phyloP scores from a whole-genome alignment of 1,140 invertebrate species.

The Drosophila orena region DNA sequence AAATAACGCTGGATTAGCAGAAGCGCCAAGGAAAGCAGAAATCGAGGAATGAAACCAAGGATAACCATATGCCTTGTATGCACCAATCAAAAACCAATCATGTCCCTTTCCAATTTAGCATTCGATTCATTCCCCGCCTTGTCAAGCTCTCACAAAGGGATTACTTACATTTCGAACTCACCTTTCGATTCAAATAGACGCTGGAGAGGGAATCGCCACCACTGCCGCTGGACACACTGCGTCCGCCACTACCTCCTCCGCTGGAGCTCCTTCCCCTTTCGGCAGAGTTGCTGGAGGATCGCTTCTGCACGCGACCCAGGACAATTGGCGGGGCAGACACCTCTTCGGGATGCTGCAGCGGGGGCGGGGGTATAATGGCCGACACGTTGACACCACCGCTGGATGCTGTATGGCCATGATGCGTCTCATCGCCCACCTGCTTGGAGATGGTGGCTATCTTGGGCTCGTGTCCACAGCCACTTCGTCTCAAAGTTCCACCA shows the following conservation, averaged over 20 bases:
- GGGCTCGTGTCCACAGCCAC: constrained; percentile 58
- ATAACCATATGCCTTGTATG: neutral
- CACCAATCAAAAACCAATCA: constrained; percentile 14
- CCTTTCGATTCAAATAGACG: constrained; percentile 82
- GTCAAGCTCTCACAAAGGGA: constrained; percentile 59
- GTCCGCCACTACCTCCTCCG: constrained; percentile 37
- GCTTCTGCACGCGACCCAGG: constrained; percentile 73
- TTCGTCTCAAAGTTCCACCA: constrained; percentile 39
- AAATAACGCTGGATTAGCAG: constrained; percentile 14
- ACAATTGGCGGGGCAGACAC: constrained; percentile 72
- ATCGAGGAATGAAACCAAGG: constrained; percentile 44
- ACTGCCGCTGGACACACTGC: constrained; percentile 32
- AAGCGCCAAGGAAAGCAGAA: neutral
- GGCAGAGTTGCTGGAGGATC: constrained; percentile 56
- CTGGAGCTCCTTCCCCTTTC: constrained; percentile 27
- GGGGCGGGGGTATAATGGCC: constrained; percentile 63
- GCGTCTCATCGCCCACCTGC: constrained; percentile 77
- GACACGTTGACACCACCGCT: constrained; percentile 52
- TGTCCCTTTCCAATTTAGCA: constrained; percentile 17
- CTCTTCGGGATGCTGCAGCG: constrained; percentile 72
- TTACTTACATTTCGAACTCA: constrained; percentile 84
- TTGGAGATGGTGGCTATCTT: constrained; percentile 83
- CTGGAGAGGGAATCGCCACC: constrained; percentile 66
- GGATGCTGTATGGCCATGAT: constrained; percentile 22
- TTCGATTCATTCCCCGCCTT: constrained; percentile 48